Conservation (phyloP, 2,888 invertebrate genomes). For the Trypoxylon attenuatum region DNA sequence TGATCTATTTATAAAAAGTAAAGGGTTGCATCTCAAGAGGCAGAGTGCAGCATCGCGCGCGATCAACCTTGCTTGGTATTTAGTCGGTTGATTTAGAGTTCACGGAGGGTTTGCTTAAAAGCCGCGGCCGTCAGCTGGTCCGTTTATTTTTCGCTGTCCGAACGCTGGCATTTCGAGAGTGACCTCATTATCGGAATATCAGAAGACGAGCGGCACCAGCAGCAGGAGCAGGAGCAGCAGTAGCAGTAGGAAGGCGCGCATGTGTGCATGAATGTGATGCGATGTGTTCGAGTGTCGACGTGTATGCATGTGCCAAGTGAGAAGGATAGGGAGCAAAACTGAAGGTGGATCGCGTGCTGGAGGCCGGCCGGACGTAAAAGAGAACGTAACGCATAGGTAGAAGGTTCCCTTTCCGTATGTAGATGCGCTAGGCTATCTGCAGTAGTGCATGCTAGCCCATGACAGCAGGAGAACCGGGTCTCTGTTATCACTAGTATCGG, state of each 20-base stretch:
- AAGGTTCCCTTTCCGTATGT: constrained; percentile 24
- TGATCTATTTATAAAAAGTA: too few species aligned
- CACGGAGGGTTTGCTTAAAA: neutral
- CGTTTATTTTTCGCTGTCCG: neutral
- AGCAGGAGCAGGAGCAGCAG: neutral
- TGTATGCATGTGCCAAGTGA: too few species aligned
- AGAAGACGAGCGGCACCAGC: too few species aligned
- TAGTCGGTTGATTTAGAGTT: too few species aligned
- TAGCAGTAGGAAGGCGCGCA: neutral
- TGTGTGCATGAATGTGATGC: too few species aligned
- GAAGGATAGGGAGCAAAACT: too few species aligned
- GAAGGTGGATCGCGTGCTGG: constrained; percentile 28
- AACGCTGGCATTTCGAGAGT: neutral
- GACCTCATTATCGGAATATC: neutral
- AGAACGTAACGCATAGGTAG: constrained; percentile 30
- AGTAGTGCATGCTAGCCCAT: constrained; percentile 41
- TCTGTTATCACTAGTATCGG: constrained; percentile 63
- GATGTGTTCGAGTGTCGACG: too few species aligned
- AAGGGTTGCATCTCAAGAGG: too few species aligned
- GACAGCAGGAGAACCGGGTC: constrained; percentile 46
- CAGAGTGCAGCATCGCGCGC: neutral
- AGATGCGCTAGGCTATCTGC: constrained; percentile 30
- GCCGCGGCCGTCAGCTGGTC: neutral
- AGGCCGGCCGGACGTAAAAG: constrained; percentile 17
- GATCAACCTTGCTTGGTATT: neutral